Conservation (phyloP, 2,113 vertebrate species). For the Tricholaema leucomelas region DNA sequence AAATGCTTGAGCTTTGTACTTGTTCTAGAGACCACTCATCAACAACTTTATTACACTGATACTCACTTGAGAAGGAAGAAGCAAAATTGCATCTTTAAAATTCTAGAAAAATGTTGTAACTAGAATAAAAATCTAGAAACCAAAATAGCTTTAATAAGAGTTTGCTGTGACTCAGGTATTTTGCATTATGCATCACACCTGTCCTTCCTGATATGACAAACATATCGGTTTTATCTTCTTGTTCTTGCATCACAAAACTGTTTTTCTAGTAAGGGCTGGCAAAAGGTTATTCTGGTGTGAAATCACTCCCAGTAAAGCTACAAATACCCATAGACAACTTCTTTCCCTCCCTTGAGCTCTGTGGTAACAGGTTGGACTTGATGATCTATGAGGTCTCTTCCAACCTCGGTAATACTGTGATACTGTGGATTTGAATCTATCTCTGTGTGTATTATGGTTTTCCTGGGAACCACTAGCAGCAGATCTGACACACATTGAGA, state of each 20-base stretch:
- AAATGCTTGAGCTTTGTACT: background rate
- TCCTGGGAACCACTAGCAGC: background rate
- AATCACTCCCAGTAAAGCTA: background rate
- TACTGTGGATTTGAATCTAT: no score
- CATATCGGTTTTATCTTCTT: background rate
- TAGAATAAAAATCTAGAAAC: background rate
- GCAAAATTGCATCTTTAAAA: background rate
- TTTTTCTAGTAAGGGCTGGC: background rate
- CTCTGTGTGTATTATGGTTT: background rate
- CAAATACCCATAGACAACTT: background rate
- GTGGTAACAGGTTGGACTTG: no score
- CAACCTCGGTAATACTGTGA: no score
- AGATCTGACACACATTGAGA: background rate
- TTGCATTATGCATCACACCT: background rate
- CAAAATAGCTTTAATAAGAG: background rate
- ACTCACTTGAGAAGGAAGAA: background rate
- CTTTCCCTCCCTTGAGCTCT: background rate
- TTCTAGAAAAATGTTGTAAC: background rate
- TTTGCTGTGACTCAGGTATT: fast-evolving
- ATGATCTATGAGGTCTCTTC: no score
- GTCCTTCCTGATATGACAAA: background rate
- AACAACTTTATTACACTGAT: background rate
- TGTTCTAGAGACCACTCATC: background rate
- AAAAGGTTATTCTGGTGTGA: background rate
- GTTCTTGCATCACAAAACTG: background rate